These are phyloP conservation scores for Galaxea fascicularis DNA, from an alignment of 92 coral and sea anemone species.

Conservation along the genomic window DNA sequence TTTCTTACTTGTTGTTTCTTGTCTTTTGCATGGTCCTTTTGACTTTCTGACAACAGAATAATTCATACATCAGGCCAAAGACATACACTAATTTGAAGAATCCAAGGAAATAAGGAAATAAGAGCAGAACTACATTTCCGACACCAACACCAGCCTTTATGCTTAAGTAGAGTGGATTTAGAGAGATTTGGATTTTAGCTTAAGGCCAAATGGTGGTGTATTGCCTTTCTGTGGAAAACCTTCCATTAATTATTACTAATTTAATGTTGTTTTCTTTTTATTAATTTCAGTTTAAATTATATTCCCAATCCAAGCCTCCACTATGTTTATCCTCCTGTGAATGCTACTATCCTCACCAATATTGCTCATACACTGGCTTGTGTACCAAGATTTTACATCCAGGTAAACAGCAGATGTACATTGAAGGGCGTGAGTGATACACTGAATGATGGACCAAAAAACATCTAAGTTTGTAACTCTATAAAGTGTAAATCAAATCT, in stretches of 20 bases:
- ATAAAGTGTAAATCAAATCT: neutral
- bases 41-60: no score
- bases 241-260: neutral
- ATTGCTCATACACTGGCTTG: constrained; percentile 95
- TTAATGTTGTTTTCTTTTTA: neutral
- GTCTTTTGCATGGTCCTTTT: no score
- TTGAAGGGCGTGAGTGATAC: neutral
- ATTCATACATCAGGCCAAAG: no score
- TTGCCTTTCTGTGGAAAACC: no score
- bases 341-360: constrained; percentile 83
- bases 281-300: constrained; percentile 76
- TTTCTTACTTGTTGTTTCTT: no score
- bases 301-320: constrained; percentile 72
- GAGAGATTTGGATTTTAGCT: no score
- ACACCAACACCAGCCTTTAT: no score
- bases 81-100: no score
- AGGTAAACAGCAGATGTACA: constrained; percentile 58
- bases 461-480: neutral
- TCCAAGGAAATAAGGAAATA: no score
- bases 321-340: constrained; percentile 91
- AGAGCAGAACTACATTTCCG: no score
- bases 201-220: no score
- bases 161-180: no score
- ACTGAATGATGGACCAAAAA: neutral
- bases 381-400: constrained; percentile 95